Percentiles rank a stretch among this genome's conserved stretches.
These are phyloP conservation scores for Hydropsyche tenuis DNA, from an alignment of 1,140 invertebrate species.

Conservation along the genomic window DNA sequence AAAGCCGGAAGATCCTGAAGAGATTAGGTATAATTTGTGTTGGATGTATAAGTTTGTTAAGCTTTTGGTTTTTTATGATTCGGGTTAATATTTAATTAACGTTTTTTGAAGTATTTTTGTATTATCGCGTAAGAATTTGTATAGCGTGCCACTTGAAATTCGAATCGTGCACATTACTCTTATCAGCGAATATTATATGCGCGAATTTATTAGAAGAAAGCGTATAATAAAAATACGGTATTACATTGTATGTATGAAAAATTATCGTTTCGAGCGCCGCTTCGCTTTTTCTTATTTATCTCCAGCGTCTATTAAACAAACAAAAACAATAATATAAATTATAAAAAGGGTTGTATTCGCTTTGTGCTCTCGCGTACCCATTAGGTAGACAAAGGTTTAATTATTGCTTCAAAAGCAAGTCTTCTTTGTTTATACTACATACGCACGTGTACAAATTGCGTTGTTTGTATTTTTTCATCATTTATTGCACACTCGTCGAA, in stretches of 20 bases:
- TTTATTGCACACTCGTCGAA: not conserved
- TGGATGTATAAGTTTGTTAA: not conserved
- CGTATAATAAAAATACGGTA: too few relatives aligned
- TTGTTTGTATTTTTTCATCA: constrained; percentile 9
- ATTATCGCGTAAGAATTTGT: not conserved
- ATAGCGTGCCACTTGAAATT: not conserved
- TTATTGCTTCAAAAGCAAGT: constrained; percentile 15
- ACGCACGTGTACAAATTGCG: not conserved
- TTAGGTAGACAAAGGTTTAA: constrained; percentile 11
- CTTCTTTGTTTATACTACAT: not conserved
- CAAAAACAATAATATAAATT: constrained; percentile 24
- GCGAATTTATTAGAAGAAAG: too few relatives aligned
- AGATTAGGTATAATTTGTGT: not conserved
- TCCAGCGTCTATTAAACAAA: not conserved
- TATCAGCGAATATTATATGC: not conserved
- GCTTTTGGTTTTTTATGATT: too few relatives aligned
- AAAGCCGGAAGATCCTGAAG: constrained; percentile 6
- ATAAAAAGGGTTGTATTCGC: constrained; percentile 14
- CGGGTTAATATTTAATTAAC: not conserved
- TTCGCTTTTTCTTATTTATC: constrained; percentile 1
- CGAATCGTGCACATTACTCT: constrained; percentile 1
- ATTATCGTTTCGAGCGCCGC: too few relatives aligned
- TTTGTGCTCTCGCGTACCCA: constrained; percentile 2
- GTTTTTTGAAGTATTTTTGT: not conserved
- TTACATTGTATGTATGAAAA: too few relatives aligned